Conservation (phyloP, 2,888 invertebrate genomes). For the Synergus itoensis region DNA sequence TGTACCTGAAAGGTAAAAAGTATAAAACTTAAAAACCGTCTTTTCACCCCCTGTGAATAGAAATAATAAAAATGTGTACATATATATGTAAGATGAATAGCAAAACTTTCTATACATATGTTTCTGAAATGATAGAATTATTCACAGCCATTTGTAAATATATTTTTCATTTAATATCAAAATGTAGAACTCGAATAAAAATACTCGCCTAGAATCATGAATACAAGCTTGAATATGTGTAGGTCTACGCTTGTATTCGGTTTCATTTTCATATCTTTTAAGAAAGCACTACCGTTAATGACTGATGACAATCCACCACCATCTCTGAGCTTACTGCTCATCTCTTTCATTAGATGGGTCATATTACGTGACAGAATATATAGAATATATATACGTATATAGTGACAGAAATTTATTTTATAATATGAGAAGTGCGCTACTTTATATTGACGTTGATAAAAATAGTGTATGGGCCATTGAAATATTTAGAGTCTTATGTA, state of each 20-base stretch:
- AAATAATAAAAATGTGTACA: neutral
- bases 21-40: neutral
- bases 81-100: neutral
- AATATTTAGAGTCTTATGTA: neutral
- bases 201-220: neutral
- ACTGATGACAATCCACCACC: slow-evolving; percentile 66
- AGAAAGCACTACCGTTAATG: slow-evolving; percentile 73
- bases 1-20: neutral
- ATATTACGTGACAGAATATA: neutral
- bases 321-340: slow-evolving; percentile 58
- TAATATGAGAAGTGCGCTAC: neutral
- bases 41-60: neutral
- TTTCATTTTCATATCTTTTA: slow-evolving; percentile 11
- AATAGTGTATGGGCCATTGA: neutral
- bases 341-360: slow-evolving; percentile 42
- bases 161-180: neutral
- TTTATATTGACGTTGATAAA: neutral
- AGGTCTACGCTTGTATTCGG: neutral
- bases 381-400: no score
- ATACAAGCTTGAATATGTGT: neutral
- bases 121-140: neutral
- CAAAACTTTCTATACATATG: neutral
- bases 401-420: neutral
- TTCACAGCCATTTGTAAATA: neutral
- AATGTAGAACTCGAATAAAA: neutral